Evolutionary conservation across 2,113 vertebrate genomes (phyloP), one percentile per base, ranked within the genome.

Genomic region (Anser cygnoides): DNA sequence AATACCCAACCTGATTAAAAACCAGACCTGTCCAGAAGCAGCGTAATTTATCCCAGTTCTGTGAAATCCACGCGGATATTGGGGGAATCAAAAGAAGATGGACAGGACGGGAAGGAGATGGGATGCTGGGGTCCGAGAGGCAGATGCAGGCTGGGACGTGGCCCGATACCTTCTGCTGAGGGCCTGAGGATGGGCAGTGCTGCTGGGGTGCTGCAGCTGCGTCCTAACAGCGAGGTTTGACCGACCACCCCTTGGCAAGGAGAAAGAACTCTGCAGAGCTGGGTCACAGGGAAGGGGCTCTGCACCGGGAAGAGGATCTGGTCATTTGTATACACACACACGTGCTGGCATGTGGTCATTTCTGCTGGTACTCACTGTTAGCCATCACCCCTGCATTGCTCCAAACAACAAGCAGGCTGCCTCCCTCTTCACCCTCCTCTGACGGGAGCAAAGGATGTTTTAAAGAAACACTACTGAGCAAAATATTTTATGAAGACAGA

Each of bases 401-500:
- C 50, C 72, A 70, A 26, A 66, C 50, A 80, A 65, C 50, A 39
- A 80, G 9, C 70, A 68, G 78, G 63, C 7, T 43, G 3, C 28
- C 9, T 26, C 61, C 54, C 50, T 70, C 43, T 63, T 37, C 59
- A 28, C 39, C 58, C 62, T 9, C 2, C 49, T 79, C 61, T 10
- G 25, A 31, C 39, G 17, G 35, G 35, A 88, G 46, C 16, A 11
- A 59, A 87, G 35, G 28, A 16, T 22, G n/a, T 26, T 59, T 35
- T 52, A 84, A 95, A 94, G 77, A 90, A 90, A 90, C 14, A 62
- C 67, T 6, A 18, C 26, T 4, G 63, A 92, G 81, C 76, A 87
- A 76, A 91, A n/a, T 3, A 1, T 28, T 91, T 91, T 95, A 84
- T 63, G 50, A 97, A 96, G 95, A 80, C 37, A 91, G 78, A 76